phyloP scores from a whole-genome alignment of 2,797 vertebrate genomes.

The Leptodactylus fallax region DNA sequence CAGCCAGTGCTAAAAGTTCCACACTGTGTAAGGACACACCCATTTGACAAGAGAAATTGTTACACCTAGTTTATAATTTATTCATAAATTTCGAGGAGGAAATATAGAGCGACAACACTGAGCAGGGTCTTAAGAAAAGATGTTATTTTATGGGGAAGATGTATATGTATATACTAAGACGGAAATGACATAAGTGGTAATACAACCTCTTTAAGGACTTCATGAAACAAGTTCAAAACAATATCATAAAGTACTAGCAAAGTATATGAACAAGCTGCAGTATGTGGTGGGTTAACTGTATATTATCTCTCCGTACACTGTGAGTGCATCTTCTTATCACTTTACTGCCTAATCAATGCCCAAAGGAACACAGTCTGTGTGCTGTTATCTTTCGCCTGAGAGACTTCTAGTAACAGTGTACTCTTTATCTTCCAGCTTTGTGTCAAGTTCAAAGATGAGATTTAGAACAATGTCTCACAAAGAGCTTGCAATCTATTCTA shows the following conservation, averaged over 20 bases:
- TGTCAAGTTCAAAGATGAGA: slow-evolving; percentile 1
- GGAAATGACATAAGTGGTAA: too few species aligned
- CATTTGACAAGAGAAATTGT: too few species aligned
- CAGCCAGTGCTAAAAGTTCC: too few species aligned
- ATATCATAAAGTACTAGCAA: too few species aligned
- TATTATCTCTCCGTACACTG: not conserved
- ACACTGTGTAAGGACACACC: too few species aligned
- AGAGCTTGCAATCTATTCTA: slow-evolving; percentile 33
- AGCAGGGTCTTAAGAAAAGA: too few species aligned
- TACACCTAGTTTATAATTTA: too few species aligned
- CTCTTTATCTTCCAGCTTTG: slow-evolving; percentile 17
- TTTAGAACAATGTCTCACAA: slow-evolving; percentile 12
- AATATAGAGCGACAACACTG: too few species aligned
- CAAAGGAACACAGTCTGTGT: slow-evolving; percentile 10
- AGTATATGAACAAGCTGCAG: not conserved
- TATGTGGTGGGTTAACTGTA: slow-evolving; percentile 14
- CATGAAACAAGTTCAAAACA: too few species aligned
- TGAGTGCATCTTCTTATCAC: slow-evolving; percentile 27
- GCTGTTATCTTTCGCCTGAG: not conserved
- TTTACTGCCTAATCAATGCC: slow-evolving; percentile 36
- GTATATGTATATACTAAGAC: too few species aligned
- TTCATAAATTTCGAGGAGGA: too few species aligned
- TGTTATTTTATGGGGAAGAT: too few species aligned
- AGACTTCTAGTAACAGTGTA: slow-evolving; percentile 31
- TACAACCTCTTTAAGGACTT: not conserved